A percentile compares a stretch with the other conserved stretches of the same genome.
Evolutionary conservation across 1,140 invertebrate species (phyloP).

Genomic region (Listronotus bonariensis): DNA sequence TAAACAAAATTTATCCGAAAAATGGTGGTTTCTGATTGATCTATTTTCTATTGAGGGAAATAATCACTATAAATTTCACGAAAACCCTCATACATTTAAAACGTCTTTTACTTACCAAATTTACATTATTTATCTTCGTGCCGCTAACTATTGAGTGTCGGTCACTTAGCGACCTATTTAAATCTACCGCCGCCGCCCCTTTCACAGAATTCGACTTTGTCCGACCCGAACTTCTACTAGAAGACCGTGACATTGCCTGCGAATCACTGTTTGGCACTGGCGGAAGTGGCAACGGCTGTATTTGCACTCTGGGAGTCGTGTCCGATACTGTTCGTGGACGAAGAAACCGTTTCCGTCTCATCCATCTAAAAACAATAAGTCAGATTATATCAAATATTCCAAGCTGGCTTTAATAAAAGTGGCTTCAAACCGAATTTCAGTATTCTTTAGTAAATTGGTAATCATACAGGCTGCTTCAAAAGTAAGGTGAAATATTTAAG

Average conservation of each 20-base stretch:
- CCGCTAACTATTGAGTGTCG: constrained; percentile 33
- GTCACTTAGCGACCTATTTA: constrained; percentile 48
- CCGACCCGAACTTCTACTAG: constrained; percentile 64
- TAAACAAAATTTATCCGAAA: no score
- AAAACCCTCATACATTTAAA: no score
- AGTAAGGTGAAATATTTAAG: no score
- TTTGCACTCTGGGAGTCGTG: constrained; percentile 59
- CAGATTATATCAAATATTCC: no score
- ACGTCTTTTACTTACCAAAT: constrained; percentile 60
- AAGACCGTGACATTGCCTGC: constrained; percentile 62
- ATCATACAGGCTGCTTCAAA: no score
- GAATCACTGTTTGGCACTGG: constrained; percentile 40
- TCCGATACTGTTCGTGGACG: constrained; percentile 70
- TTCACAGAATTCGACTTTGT: constrained; percentile 62
- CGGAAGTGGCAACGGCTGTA: constrained; percentile 52
- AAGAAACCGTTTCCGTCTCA: constrained; percentile 64
- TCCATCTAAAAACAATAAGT: constrained; percentile 52
- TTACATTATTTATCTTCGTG: constrained; percentile 62
- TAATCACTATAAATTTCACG: no score
- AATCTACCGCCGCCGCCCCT: constrained; percentile 58
- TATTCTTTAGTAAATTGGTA: no score
- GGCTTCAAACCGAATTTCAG: no score
- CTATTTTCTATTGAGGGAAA: no score
- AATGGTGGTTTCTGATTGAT: no score
- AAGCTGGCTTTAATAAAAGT: no score